Base-by-base conservation (phyloP, 2,888 invertebrate species). In the Lycophotia porphyrea region DNA sequence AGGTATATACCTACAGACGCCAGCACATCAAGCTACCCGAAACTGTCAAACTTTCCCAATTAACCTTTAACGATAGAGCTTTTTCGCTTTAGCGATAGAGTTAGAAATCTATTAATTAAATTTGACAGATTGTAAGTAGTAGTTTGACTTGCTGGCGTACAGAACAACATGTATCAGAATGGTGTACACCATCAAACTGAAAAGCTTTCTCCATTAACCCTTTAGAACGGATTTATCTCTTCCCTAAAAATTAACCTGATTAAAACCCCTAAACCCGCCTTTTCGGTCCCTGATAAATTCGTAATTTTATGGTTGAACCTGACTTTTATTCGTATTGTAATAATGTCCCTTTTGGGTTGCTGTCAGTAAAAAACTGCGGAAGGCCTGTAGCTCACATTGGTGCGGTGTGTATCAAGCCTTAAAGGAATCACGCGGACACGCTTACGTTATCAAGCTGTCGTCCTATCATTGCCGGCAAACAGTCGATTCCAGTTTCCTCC, bases 401-500 rank as follows among this genome's bases (percentile, higher is more conserved):
- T 15, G 18, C 18, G 8, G 15, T 72, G n/a, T 68, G 55, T 61
- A n/a, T 64, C 24, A 21, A 8, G 31, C 49, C 31, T 71, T 71
- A 60, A 75, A 71, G 18, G 36, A 76, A 79, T 76, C 78, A 73
- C 60, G 74, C 66, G 79, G 71, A 74, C 39, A 73, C 55, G 74
- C 71, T 76, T 73, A 76, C 39, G 34, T 78, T 75, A 69, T 81
- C 71, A 24, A 31, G 61, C 27, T 21, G 64, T 52, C 36, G 36
- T 49, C 49, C 58, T 58, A 68, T 58, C 61, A 69, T 71, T 80
- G 66, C 63, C 42, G 52, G 47, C 65, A 85, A 80, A 69, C 65
- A 78, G 67, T 71, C 65, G 39, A 79, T 88, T 84, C 85, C 78
- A 76, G 87, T 82, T 81, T 84, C 83, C 81, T 81, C 84, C 79